Evolutionary conservation across 2,113 vertebrate species (phyloP).

Genomic region (Henicopernis longicauda): DNA sequence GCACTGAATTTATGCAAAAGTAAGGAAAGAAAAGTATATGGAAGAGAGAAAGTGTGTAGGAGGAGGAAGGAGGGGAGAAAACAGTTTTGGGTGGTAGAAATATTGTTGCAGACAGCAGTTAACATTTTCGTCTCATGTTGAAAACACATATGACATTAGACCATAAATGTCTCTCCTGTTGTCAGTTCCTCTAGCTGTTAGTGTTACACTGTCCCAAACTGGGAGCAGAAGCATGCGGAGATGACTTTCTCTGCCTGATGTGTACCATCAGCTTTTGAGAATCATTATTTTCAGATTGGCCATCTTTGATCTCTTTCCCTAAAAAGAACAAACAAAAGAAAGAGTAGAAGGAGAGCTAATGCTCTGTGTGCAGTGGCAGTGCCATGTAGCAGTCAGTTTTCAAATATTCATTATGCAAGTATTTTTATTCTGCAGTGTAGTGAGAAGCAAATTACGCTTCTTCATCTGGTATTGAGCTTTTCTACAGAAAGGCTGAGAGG

Average conservation of each 20-base stretch:
- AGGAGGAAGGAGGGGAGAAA: background rate
- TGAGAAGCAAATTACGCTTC: slow-evolving; percentile 5
- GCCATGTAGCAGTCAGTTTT: background rate
- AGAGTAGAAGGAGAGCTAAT: background rate
- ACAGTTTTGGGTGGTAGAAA: background rate
- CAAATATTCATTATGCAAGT: background rate
- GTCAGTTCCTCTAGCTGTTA: background rate
- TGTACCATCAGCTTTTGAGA: background rate
- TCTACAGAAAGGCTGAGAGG: background rate
- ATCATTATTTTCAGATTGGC: background rate
- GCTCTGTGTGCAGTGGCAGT: background rate
- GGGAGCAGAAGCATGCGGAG: background rate
- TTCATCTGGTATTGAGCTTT: background rate
- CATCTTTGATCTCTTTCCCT: background rate
- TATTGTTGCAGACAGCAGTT: background rate
- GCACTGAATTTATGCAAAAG: background rate
- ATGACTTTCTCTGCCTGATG: background rate
- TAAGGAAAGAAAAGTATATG: background rate
- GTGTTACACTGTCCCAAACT: background rate
- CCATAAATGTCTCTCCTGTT: background rate
- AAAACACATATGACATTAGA: background rate
- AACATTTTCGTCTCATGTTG: background rate
- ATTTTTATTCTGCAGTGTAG: slow-evolving; percentile 27
- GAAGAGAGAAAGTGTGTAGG: background rate
- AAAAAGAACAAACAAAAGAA: background rate